phyloP scores from a whole-genome alignment of 30 jellyfish, hydroid and myxozoan genomes.

The Aurelia sp. region DNA sequence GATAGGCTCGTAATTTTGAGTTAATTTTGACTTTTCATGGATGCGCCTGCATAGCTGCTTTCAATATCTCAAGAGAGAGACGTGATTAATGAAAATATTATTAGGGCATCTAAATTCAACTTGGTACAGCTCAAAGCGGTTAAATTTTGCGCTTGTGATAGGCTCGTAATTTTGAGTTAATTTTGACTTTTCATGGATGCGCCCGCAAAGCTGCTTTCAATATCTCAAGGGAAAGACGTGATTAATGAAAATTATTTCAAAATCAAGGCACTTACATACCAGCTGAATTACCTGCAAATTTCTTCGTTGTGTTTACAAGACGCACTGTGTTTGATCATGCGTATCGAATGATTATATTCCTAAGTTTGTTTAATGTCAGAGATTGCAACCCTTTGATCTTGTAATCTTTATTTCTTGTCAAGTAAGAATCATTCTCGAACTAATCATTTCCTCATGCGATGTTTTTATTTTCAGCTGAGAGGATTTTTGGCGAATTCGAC shows the following conservation, averaged over 20 bases:
- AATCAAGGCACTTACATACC: constrained; percentile 40
- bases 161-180: too few relatives aligned
- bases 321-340: constrained; percentile 51
- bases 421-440: not conserved
- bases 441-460: too few relatives aligned
- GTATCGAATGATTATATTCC: not conserved
- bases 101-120: not conserved
- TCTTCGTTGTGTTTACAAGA: constrained; percentile 24
- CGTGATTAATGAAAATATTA: not conserved
- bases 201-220: not conserved
- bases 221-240: not conserved
- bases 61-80: too few relatives aligned
- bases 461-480: too few relatives aligned
- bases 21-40: too few relatives aligned
- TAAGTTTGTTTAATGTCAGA: not conserved
- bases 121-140: too few relatives aligned
- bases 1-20: too few relatives aligned
- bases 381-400: constrained; percentile 55
- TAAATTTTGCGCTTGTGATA: too few relatives aligned
- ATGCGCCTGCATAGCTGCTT: too few relatives aligned
- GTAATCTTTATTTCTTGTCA: constrained; percentile 13
- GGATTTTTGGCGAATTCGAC: too few relatives aligned
- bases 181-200: too few relatives aligned
- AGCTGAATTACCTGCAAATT: constrained; percentile 54
- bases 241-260: not conserved